Percentiles rank a stretch among this genome's conserved stretches.
Conservation (phyloP, 2,113 vertebrate genomes). For the Pelecanus crispus region DNA sequence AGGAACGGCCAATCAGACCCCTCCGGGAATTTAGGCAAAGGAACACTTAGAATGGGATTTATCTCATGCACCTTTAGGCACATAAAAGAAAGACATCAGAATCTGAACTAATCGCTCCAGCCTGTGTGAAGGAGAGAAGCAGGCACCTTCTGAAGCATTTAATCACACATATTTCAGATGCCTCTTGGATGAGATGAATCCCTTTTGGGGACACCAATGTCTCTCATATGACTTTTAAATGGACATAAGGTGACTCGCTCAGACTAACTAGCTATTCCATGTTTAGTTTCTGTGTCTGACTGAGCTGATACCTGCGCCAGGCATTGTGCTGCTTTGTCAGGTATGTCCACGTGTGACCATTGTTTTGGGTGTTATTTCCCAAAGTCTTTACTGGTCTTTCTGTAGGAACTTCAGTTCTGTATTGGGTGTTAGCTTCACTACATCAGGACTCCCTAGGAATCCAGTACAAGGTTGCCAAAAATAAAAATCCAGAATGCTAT, state of each 20-base stretch:
- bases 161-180: background rate
- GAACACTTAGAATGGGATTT: background rate
- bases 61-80: background rate
- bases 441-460: background rate
- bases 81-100: background rate
- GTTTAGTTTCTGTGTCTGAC: background rate
- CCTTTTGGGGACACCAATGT: background rate
- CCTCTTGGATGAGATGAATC: background rate
- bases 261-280: background rate
- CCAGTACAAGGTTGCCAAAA: background rate
- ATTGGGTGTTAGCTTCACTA: background rate
- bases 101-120: background rate
- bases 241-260: background rate
- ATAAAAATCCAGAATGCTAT: background rate
- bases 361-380: background rate
- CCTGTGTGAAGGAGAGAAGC: background rate
- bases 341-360: fast-evolving
- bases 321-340: background rate
- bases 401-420: background rate
- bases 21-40: background rate
- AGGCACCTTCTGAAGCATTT: background rate
- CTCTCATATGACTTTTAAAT: background rate
- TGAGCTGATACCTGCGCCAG: background rate
- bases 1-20: background rate
- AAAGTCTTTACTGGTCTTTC: background rate